Base-by-base conservation (phyloP, 1,140 invertebrate species). In the Lycorma delicatula region DNA sequence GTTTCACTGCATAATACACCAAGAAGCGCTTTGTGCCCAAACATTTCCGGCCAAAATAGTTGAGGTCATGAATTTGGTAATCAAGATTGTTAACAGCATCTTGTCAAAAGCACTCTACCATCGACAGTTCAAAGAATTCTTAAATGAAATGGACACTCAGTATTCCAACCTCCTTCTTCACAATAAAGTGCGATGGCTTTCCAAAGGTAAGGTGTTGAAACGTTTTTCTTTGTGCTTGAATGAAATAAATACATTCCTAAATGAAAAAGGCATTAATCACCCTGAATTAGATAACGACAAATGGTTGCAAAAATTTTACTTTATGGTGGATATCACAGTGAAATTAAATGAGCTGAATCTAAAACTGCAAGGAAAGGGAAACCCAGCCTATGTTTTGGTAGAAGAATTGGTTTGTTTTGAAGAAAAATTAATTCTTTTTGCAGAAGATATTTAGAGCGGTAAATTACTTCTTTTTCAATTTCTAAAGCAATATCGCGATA, bases 401-500 rank as follows among this genome's bases (percentile, higher is more conserved):
- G 52, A 59, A 59, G 47, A 53, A 49, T 26, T 54, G 29, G 27
- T 59, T 53, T 53, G 48, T 53, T 59, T 59, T n/a, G 46, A 49
- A 49, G 28, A 48, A 28, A 53, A 59, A 59, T 47, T 59, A 54
- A 18, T 28, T 9, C 28, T 58, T 58, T 58, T 36, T 56, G 18
- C 41, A 47, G 36, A 55, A 55, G 53, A 46, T 47, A 55, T 55
- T 55, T 26, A 25, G n/a, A 55, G 54, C 41, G 18, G 41, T 27
- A 55, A 55, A 23, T 22, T 47, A 46, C 25, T 29, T 55, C 54
- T 29, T 55, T 55, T 55, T 48, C 7, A 55, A 55, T 55, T 27
- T 47, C 22, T 47, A 74, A 23, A 75, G 75, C 61, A 71, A 70
- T 9, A 75, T 76, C 72, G 75, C 75, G 0, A 75, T 75, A 60